Evolutionary conservation across 2,888 invertebrate genomes (phyloP), one percentile per base, ranked within the genome.

Genomic region (Tromatobia lineatoria): DNA sequence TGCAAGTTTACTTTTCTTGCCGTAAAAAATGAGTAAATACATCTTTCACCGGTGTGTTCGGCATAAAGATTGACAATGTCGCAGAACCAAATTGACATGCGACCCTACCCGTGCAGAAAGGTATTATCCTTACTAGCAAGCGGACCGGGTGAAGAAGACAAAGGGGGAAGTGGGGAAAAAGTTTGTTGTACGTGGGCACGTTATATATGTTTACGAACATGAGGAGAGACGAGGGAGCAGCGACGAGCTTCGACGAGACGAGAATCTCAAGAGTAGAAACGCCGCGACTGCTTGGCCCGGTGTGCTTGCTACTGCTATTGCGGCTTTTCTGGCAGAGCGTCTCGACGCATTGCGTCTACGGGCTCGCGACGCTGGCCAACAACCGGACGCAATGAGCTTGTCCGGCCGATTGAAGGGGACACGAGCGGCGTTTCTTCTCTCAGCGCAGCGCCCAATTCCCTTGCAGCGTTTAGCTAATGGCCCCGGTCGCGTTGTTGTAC

Each of bases 301-400:
- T 34, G 47, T 20, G 50, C 15, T 0, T 34, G 34, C 66, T 66
- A 47, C 61, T 38, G 78, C 25, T 67, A 70, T 80, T 85, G 76
- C 85, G 82, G 83, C 88, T 59, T 78, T 82, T 82, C 89, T 90
- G 91, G 90, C 91, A 90, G 82, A 84, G 85, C 57, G 66, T 87
- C 77, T 69, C 90, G 90, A 91, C 90, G 91, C 91, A 91, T 87
- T 91, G 91, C 91, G 91, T 91, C 90, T 89, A 86, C 85, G 84
- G 71, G 47, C 23, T 67, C 15, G 76, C 82, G 80, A 82, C 79
- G 82, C 70, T 70, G 79, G 83, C 78, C 86, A 81, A 79, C 84
- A 76, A 70, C 83, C 82, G 74, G 70, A 80, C 67, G 29, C 52
- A 70, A 77, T 45, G 69, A 7, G 66, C 23, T 59, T 29, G 73